Conservation (phyloP, 2,888 invertebrate genomes). For the Hyalella azteca region DNA sequence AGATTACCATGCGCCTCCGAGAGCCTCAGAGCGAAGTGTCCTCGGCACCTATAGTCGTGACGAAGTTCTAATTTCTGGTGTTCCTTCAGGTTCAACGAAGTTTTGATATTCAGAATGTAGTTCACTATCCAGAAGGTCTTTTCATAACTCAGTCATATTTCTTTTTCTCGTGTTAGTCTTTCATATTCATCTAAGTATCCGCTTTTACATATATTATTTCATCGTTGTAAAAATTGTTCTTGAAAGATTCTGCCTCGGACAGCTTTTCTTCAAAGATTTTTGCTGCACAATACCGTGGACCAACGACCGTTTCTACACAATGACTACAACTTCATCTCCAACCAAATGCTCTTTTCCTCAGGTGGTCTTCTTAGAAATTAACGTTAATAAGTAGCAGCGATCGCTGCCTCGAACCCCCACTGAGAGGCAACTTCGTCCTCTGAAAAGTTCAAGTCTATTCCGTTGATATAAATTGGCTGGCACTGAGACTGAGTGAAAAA, state of each 20-base stretch:
- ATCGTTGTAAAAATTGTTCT: too few species aligned
- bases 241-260: too few species aligned
- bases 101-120: too few species aligned
- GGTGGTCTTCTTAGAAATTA: background rate
- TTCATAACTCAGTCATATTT: too few species aligned
- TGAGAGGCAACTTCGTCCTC: background rate
- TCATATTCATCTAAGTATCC: too few species aligned
- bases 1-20: background rate
- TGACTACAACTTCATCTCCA: background rate
- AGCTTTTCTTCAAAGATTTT: background rate
- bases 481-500: background rate
- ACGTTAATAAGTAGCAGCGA: background rate
- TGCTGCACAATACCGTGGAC: background rate
- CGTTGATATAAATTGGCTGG: background rate
- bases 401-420: conserved; percentile 3
- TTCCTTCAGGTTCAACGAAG: too few species aligned
- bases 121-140: too few species aligned
- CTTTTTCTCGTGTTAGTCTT: too few species aligned
- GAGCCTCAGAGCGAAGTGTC: background rate
- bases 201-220: too few species aligned
- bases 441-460: background rate
- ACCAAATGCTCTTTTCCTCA: background rate
- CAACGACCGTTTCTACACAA: background rate
- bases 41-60: too few species aligned
- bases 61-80: too few species aligned